phyloP scores from a whole-genome alignment of 2,113 vertebrate genomes.

The Emydura subglobosa region DNA sequence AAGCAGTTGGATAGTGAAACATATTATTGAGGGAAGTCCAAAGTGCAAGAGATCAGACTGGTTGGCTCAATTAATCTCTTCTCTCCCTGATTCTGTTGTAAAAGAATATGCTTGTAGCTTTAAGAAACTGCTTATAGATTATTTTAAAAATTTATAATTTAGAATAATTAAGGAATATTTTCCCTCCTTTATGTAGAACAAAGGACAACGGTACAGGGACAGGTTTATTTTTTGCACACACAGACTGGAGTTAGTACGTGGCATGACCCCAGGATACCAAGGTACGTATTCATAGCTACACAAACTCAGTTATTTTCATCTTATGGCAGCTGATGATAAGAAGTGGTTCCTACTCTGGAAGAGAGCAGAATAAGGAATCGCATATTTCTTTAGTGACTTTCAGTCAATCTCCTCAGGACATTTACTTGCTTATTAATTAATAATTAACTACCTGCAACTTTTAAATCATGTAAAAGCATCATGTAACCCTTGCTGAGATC shows the following conservation, averaged over 20 bases:
- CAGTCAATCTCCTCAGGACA: not conserved
- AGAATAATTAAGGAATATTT: not conserved
- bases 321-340: not conserved
- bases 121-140: not conserved
- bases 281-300: slow-evolving; percentile 73
- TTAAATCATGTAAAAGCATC: not conserved
- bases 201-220: slow-evolving; percentile 95
- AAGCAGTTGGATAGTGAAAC: not conserved
- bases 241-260: slow-evolving; percentile 98
- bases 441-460: not conserved
- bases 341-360: not conserved
- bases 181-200: slow-evolving; percentile 78
- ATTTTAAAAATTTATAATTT: not conserved
- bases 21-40: not conserved
- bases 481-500: not conserved
- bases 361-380: not conserved
- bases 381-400: not conserved
- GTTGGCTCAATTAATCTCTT: not conserved
- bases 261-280: slow-evolving; percentile 97
- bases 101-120: not conserved
- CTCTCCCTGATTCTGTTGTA: not conserved
- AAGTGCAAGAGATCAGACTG: not conserved
- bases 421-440: not conserved
- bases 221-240: slow-evolving; percentile 97
- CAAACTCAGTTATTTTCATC: rapidly evolving